Base-by-base conservation (phyloP, 1,140 invertebrate species). In the Vanessa atalanta region DNA sequence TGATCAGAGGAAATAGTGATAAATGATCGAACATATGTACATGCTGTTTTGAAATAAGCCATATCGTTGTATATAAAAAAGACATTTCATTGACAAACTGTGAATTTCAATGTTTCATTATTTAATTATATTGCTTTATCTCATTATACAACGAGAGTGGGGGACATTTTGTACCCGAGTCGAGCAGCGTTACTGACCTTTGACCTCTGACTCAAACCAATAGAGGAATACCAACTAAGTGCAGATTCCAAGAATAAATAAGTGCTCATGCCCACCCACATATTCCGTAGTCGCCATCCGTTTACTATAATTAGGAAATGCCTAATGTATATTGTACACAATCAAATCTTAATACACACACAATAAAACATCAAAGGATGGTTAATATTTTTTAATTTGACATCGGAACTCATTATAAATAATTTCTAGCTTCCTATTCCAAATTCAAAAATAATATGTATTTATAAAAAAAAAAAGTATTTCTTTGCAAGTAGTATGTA, bases 241-340 rank as follows among this genome's bases (percentile, higher is more conserved):
- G 66, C 61, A 65, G 72, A 70, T 74, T 74, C 66, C 66, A 70
- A 70, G 72, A 74, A 74, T 63, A 47, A 70, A 60, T 60, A 60
- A 60, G 53, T 61, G 50, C 43, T 75, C 68, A 57, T 47, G 47
- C 47, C 55, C 47, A 26, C 73, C 73, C 65, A 75, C 73, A 31
- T 55, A 55, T 55, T 64, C 70, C 50, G 73, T 51, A 65, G 53
- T 20, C 73, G 65, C 69, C 73, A 68, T 71, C 73, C 73, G 69
- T 75, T 75, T 67, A 64, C 48, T 51, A 75, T 67, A 75, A 73
- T 68, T 71, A 75, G 73, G 67, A 74, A 73, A 73, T 63, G 66
- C 43, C 48, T 68, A 73, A 60, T 60, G 23, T 60, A 60, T 20
- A 31, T 13, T 26, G 55, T 60, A 60, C 15, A 60, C 55, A 60